These are phyloP conservation scores for Phrynocephalus versicolor DNA, from an alignment of 2,113 vertebrate species.

Conservation along the genomic window DNA sequence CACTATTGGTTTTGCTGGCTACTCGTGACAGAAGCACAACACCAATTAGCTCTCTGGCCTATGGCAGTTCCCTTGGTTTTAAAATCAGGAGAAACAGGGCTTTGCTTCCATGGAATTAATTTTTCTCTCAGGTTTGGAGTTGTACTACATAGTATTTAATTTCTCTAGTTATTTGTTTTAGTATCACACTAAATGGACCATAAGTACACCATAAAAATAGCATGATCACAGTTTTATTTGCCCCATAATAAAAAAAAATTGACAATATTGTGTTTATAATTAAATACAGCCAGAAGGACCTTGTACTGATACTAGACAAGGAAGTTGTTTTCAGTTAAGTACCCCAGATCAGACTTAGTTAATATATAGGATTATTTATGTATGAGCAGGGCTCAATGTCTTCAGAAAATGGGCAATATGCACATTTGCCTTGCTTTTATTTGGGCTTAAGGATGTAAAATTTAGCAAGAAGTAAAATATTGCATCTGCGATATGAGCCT, in stretches of 20 bases:
- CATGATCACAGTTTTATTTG: conserved; percentile 52
- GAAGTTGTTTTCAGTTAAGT: conserved; percentile 73
- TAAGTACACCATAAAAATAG: conserved; percentile 50
- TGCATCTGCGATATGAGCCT: conserved; percentile 47
- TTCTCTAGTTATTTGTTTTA: conserved; percentile 52
- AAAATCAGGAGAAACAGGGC: not conserved
- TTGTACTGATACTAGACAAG: conserved; percentile 48
- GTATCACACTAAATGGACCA: conserved; percentile 29
- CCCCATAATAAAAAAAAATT: conserved; percentile 48
- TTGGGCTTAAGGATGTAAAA: conserved; percentile 53
- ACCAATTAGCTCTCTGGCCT: not conserved
- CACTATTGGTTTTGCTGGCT: not conserved
- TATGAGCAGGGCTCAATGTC: conserved; percentile 55
- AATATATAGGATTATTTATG: conserved; percentile 68
- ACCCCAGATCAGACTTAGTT: conserved; percentile 37
- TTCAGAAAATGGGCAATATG: conserved; percentile 50
- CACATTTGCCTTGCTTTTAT: conserved; percentile 53
- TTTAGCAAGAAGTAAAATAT: conserved; percentile 51
- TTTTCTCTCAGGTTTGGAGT: conserved; percentile 3
- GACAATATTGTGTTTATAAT: conserved; percentile 61
- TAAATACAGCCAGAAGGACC: conserved; percentile 65
- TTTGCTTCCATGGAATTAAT: not conserved
- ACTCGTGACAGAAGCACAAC: not conserved
- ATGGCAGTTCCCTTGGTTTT: not conserved
- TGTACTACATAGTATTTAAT: not conserved